These are phyloP conservation scores for Ditylenchus weischeri DNA, from an alignment of 2,888 invertebrate species.

Conservation along the genomic window DNA sequence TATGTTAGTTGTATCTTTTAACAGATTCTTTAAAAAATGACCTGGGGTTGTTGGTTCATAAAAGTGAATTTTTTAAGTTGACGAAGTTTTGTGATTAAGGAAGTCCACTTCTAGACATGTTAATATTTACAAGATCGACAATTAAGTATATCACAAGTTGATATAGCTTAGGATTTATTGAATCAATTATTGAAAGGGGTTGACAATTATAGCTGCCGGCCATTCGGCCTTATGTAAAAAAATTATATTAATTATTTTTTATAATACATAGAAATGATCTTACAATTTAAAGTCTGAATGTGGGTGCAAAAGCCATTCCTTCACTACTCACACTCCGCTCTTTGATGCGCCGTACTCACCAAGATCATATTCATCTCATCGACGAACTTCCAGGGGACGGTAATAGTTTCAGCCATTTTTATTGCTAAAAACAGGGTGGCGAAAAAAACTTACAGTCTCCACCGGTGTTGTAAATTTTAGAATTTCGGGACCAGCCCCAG, in stretches of 20 bases:
- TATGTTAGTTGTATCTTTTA: slow-evolving; percentile 34
- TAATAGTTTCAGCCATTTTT: too few relatives aligned
- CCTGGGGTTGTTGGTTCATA: background rate
- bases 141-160: too few relatives aligned
- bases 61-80: background rate
- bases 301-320: slow-evolving; percentile 88
- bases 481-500: too few relatives aligned
- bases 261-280: background rate
- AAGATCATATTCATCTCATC: slow-evolving; percentile 1
- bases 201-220: too few relatives aligned
- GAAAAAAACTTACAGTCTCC: too few relatives aligned
- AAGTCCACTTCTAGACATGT: background rate
- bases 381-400: slow-evolving; percentile 4
- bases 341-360: slow-evolving; percentile 13
- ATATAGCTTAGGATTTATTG: too few relatives aligned
- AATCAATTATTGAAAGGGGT: too few relatives aligned
- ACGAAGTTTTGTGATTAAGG: background rate
- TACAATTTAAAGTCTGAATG: slow-evolving; percentile 70
- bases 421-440: too few relatives aligned
- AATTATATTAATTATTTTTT: background rate
- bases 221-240: too few relatives aligned
- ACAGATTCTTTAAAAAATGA: background rate
- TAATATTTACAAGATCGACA: too few relatives aligned
- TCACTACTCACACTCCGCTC: slow-evolving; percentile 71
- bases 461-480: too few relatives aligned